A percentile compares a stretch with the other conserved stretches of the same genome.
Conservation (phyloP, 2,113 vertebrate species). For the Hassar affinis region DNA sequence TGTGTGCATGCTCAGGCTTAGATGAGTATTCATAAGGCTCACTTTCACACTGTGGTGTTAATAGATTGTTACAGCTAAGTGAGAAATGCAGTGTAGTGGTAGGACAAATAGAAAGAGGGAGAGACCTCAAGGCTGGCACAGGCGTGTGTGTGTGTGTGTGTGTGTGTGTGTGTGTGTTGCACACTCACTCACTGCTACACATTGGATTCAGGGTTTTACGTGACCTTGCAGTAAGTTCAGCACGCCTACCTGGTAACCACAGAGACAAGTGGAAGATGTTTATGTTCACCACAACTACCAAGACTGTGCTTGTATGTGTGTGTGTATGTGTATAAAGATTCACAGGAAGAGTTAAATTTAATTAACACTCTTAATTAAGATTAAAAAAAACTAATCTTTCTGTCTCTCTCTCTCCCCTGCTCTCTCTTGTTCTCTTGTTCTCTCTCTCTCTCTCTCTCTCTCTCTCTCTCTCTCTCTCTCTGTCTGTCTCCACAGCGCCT, state of each 20-base stretch:
- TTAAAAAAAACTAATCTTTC: no score
- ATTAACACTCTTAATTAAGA: conserved; percentile 12
- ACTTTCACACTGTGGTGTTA: conserved; percentile 68
- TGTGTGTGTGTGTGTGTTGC: background rate
- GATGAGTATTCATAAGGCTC: conserved; percentile 49
- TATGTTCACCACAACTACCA: conserved; percentile 24
- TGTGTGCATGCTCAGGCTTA: conserved; percentile 47
- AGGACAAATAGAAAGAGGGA: conserved; percentile 39
- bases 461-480: conserved; percentile 30
- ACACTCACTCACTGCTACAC: conserved; percentile 38
- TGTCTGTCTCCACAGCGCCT: conserved; percentile 76
- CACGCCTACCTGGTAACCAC: conserved; percentile 45
- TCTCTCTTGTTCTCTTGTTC: no score
- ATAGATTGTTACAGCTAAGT: conserved; percentile 67
- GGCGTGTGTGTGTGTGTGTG: background rate
- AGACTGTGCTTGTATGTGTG: background rate
- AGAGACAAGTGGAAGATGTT: conserved; percentile 37
- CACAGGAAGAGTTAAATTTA: conserved; percentile 33
- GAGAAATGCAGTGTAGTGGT: conserved; percentile 55
- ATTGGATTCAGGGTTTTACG: conserved; percentile 29
- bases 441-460: conserved; percentile 3
- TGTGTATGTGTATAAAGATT: no score
- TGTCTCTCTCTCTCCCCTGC: no score
- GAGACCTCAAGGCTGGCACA: conserved; percentile 41
- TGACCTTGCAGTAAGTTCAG: conserved; percentile 33